Conservation (phyloP, 2,113 vertebrate species). For the Neolamprologus sp. region DNA sequence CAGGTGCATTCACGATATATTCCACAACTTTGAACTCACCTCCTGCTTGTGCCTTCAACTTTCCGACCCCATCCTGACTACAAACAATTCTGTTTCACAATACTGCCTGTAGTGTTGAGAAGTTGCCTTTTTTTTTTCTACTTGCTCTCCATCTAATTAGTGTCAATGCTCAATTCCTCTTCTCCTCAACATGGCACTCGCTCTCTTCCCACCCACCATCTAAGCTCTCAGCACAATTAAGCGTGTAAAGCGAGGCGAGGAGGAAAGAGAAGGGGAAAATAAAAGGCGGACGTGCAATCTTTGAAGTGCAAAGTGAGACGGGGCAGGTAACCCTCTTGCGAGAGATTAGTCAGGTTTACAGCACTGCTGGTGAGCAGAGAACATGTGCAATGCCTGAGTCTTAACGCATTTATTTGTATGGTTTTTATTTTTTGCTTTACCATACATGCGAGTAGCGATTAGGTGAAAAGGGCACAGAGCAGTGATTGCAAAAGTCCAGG, state of each 20-base stretch:
- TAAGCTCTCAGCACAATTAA: constrained; percentile 68
- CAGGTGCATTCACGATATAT: neutral
- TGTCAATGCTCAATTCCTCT: constrained; percentile 49
- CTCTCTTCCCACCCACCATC: constrained; percentile 58
- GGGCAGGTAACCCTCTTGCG: constrained; percentile 33
- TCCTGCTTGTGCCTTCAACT: neutral
- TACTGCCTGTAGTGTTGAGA: constrained; percentile 9
- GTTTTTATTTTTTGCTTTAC: neutral
- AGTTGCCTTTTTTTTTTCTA: neutral
- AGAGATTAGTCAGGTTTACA: constrained; percentile 39
- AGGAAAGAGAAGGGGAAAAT: constrained; percentile 14
- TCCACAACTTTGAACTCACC: neutral
- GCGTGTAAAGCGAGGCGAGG: constrained; percentile 27
- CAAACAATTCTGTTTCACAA: constrained; percentile 2
- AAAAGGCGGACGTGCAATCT: constrained; percentile 37
- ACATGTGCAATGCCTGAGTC: neutral
- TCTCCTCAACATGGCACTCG: constrained; percentile 12
- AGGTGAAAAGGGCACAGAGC: neutral
- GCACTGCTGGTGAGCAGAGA: neutral
- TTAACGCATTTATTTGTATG: neutral
- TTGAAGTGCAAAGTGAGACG: constrained; percentile 65
- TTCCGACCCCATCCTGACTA: neutral
- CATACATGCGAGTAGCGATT: neutral
- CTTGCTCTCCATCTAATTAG: constrained; percentile 60
- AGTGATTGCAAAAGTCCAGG: neutral